Base-by-base conservation (phyloP, 2,888 invertebrate species). In the Apotomis capreana region DNA sequence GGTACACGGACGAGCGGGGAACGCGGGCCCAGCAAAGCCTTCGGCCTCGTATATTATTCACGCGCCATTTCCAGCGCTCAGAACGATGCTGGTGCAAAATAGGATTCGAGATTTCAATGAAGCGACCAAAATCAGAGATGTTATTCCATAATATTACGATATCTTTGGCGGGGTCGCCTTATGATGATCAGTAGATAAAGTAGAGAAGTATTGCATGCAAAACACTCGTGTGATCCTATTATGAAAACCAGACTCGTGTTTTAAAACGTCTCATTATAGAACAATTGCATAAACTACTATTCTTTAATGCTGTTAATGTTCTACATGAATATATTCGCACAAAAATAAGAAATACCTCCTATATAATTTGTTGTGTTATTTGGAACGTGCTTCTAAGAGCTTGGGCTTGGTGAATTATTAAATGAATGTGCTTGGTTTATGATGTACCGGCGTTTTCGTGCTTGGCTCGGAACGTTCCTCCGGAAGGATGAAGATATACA, bases 31-130 rank as follows among this genome's bases (percentile, higher is more conserved):
- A 49, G 6, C 36, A 10, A 8, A 58, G 58, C 58, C 6, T 75
- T 77, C 75, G 75, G 13, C 57, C 81, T 87, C 87, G 82, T 90
- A 87, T 88, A 86, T 91, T 90, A 92, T 91, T 90, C 87, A 90
- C 85, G 81, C 82, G 77, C 84, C 85, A 89, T 89, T 88, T 88
- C 84, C 86, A 85, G 80, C 81, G 78, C 77, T 74, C 75, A 4
- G 74, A 13, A 15, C 46, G 44, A 5, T 10, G 44, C 44, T 46
- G 8, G 65, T 37, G 65, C 65, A 49, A 44, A 49, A 67, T 58
- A 44, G 51, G 61, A 51, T 62, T 51, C 49, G 49, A 10, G 57
- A 49, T 67, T 67, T 67, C 65, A 67, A 67, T 58, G 65, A 58
- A 26, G 57, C 65, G 26, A 26, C 26, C 26, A 26, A 26, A 26